Percentiles rank a stretch among this genome's conserved stretches.
Evolutionary conservation across 2,888 invertebrate genomes (phyloP).

Genomic region (Crematogaster levior): DNA sequence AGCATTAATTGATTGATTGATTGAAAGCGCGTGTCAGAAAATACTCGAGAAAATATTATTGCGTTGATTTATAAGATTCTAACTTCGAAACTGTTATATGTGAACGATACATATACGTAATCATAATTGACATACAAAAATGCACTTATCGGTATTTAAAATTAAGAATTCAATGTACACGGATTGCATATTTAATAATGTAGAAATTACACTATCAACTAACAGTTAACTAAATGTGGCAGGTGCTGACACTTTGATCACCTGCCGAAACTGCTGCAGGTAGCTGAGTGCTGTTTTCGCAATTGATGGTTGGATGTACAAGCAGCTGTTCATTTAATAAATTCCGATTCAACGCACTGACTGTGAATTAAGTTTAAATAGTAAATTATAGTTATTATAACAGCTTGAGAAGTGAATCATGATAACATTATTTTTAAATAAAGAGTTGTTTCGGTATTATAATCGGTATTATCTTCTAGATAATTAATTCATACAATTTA

Average conservation of each 20-base stretch:
- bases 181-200: constrained; percentile 27
- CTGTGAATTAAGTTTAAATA: constrained; percentile 47
- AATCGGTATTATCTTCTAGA: neutral
- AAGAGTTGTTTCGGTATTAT: neutral
- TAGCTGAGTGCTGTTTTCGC: constrained; percentile 14
- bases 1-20: neutral
- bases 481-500: neutral
- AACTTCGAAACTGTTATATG: neutral
- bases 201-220: constrained; percentile 61
- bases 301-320: constrained; percentile 22
- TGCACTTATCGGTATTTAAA: neutral
- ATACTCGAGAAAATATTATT: neutral
- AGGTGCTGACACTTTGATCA: constrained; percentile 68
- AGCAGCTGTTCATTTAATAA: constrained; percentile 62
- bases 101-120: neutral
- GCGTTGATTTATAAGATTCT: constrained; percentile 14
- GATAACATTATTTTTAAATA: neutral
- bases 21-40: neutral
- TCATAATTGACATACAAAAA: neutral
- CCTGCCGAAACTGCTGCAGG: constrained; percentile 68
- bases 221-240: constrained; percentile 55
- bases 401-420: neutral
- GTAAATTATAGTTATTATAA: constrained; percentile 17
- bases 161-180: neutral
- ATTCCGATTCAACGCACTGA: constrained; percentile 31